Evolutionary conservation across 2,797 vertebrate genomes (phyloP).

Genomic region (Xenopus petersii): DNA sequence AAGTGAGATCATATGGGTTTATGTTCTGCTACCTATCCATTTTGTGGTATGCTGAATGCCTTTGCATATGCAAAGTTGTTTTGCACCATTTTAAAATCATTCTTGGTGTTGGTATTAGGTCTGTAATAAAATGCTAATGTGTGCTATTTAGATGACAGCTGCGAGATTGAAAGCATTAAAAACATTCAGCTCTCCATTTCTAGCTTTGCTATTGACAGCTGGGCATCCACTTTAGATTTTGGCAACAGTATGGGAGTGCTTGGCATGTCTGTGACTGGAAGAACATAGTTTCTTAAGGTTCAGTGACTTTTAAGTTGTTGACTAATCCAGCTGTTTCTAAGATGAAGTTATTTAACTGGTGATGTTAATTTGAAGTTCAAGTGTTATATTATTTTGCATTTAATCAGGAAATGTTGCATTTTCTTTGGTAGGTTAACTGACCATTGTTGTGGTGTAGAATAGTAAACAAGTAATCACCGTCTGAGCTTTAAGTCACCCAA

Average conservation of each 20-base stretch:
- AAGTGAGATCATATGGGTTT: too few species aligned
- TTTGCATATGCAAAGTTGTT: too few species aligned
- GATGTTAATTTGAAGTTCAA: background rate
- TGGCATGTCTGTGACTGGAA: constrained; percentile 67
- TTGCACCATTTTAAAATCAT: too few species aligned
- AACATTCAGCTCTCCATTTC: constrained; percentile 74
- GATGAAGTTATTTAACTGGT: constrained; percentile 52
- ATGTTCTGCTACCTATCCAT: too few species aligned
- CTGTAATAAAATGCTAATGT: constrained; percentile 76
- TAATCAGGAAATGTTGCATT: too few species aligned
- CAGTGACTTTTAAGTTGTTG: constrained; percentile 66
- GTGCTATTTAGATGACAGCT: constrained; percentile 78
- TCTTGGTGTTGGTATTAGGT: too few species aligned
- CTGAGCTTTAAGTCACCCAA: too few species aligned
- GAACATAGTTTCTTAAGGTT: constrained; percentile 68
- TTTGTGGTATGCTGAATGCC: too few species aligned
- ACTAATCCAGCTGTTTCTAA: constrained; percentile 72
- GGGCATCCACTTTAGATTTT: constrained; percentile 73
- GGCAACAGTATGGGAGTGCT: constrained; percentile 58
- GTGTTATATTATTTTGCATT: too few species aligned
- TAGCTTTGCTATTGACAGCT: constrained; percentile 76
- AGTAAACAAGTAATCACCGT: too few species aligned
- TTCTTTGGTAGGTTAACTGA: too few species aligned
- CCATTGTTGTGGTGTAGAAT: too few species aligned
- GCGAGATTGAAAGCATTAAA: constrained; percentile 76